Base-by-base conservation (phyloP, 2,797 vertebrate species). In the Falco rusticolus region DNA sequence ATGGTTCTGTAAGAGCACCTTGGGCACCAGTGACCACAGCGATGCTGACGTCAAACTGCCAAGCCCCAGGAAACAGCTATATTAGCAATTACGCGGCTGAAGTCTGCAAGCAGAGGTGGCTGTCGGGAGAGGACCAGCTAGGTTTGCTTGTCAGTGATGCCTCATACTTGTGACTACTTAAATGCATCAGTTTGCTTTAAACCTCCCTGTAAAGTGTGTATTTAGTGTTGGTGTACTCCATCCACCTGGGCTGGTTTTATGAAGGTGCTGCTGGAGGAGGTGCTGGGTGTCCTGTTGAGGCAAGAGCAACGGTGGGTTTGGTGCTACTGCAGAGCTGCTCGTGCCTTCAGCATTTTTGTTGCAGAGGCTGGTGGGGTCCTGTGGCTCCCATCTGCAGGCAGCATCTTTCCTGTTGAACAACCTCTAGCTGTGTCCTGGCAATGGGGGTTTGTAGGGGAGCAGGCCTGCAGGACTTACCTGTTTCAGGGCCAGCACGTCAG, bases 1-100 rank as follows among this genome's bases (percentile, higher is more conserved):
- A 95, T 51, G 79, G 91, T 81, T 97, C 59, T 51, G 89, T 91
- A 69, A 85, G 95, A 96, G 95, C 94, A 95, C 95, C 97, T 84
- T 47, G 91, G 95, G 91, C 89, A 84, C 87, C 28, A 5, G 76
- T 66, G 28, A 74, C 89, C 28, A 11, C 94, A 37, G 89, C 0
- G 39, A 93, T 65, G 93, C 89, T 91, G 80, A 90, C 31, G 25
- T 96, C 94, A 96, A 87, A 74, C 77, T 16, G 21, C 71, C 13
- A 45, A 78, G 89, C 80, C 60, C 85, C 95, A 43, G 89, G 83
- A 89, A 92, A 54, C 64, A 87, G 57, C 71, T 86, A 21, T 24
- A 74, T 81, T 8, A 37, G 65, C 63, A 87, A 89, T 50, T 63
- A 31, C 43, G 14, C 65, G 95, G 94, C 74, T 87, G 71, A 60